These are phyloP conservation scores for Mionectes olivaceus DNA, from an alignment of 2,797 vertebrate species.

Conservation along the genomic window DNA sequence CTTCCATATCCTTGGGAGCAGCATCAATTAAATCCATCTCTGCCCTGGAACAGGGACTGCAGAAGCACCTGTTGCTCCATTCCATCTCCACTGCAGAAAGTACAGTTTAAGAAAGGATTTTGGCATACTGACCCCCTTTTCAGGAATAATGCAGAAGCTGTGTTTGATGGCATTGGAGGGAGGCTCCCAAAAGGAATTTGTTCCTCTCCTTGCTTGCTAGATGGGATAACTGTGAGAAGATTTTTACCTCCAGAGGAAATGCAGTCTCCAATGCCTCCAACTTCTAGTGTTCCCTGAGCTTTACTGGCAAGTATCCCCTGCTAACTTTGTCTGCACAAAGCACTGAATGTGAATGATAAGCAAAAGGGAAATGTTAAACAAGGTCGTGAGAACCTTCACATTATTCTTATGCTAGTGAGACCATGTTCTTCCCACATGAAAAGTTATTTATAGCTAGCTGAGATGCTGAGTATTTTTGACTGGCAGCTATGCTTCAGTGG, in stretches of 20 bases:
- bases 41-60: neutral
- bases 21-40: neutral
- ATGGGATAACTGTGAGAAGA: neutral
- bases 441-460: slow-evolving; percentile 45
- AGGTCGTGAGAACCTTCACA: neutral
- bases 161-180: neutral
- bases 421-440: neutral
- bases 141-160: neutral
- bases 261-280: neutral
- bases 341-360: neutral
- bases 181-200: neutral
- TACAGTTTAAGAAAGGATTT: neutral
- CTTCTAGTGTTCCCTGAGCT: neutral
- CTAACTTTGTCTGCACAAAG: neutral
- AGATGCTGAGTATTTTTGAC: slow-evolving; percentile 25
- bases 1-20: neutral
- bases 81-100: neutral
- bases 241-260: neutral
- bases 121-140: neutral
- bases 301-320: neutral
- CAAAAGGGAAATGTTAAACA: neutral
- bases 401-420: neutral
- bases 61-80: neutral
- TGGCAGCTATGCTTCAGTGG: slow-evolving; percentile 43
- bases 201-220: neutral